phyloP scores from a whole-genome alignment of 1,140 invertebrate genomes.

The Procambarus virginalis region DNA sequence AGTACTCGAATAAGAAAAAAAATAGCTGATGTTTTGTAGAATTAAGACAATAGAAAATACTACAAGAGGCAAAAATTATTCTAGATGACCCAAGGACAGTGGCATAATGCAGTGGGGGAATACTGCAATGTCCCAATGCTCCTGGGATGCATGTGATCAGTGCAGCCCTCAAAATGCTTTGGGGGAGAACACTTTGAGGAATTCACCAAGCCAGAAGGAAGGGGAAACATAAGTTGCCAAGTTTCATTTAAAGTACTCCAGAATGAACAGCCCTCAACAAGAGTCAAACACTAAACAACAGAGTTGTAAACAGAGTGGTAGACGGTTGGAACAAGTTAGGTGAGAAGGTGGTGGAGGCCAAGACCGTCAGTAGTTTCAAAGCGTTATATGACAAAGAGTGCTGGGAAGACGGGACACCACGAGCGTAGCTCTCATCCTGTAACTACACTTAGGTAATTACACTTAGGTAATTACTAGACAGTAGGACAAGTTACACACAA shows the following conservation, averaged over 20 bases:
- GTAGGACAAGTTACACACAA: conserved; percentile 47
- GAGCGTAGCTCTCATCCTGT: no score
- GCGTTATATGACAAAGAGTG: no score
- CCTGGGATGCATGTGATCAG: conserved; percentile 15
- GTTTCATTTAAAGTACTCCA: conserved; percentile 32
- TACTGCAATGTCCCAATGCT: conserved; percentile 15
- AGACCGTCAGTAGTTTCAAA: no score
- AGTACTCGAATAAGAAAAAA: not conserved
- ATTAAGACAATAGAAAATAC: not conserved
- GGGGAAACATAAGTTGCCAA: conserved; percentile 32
- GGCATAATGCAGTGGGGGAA: conserved; percentile 40
- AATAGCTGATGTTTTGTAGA: not conserved
- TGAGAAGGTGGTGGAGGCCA: no score
- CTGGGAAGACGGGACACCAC: no score
- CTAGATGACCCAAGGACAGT: conserved; percentile 3
- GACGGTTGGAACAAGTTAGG: no score
- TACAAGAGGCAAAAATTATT: conserved; percentile 1
- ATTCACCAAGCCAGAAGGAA: conserved; percentile 6
- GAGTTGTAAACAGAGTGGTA: no score
- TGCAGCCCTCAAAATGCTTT: conserved; percentile 21
- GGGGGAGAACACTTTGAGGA: conserved; percentile 46
- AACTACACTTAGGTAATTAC: no score
- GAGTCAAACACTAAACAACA: conserved; percentile 34
- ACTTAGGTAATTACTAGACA: no score
- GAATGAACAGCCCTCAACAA: conserved; percentile 32